Conservation (phyloP, 2,888 invertebrate species). For the Balanococcus diminutus region DNA sequence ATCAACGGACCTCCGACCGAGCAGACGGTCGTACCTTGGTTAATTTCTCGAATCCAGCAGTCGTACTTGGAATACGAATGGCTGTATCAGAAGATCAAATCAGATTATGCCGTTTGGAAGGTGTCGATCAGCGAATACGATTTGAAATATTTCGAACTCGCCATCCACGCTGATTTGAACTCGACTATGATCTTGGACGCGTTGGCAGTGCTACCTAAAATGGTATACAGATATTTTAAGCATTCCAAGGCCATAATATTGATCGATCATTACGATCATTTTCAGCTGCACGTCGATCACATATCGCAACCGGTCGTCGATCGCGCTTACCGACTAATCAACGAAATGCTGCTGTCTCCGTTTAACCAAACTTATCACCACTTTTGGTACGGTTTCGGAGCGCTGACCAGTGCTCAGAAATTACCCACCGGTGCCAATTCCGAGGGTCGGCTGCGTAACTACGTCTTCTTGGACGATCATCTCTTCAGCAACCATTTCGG, state of each 20-base stretch:
- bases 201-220: not conserved
- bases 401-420: not conserved
- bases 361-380: not conserved
- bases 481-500: not conserved
- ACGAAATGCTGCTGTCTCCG: not conserved
- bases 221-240: not conserved
- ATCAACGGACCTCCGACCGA: not conserved
- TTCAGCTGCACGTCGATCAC: not conserved
- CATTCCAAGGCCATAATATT: not conserved
- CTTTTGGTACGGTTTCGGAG: not conserved
- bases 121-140: not conserved
- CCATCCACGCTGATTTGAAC: not conserved
- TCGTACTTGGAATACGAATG: not conserved
- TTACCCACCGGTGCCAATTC: not conserved
- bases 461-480: not conserved
- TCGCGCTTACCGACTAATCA: not conserved
- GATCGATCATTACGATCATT: not conserved
- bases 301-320: not conserved
- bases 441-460: not conserved
- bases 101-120: not conserved
- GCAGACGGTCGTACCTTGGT: not conserved
- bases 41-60: not conserved
- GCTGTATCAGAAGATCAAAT: not conserved
- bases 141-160: not conserved
- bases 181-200: not conserved